Evolutionary conservation across 2,113 vertebrate species (phyloP), one percentile per base, ranked within the genome.

Genomic region (Onychostoma macrolepis): DNA sequence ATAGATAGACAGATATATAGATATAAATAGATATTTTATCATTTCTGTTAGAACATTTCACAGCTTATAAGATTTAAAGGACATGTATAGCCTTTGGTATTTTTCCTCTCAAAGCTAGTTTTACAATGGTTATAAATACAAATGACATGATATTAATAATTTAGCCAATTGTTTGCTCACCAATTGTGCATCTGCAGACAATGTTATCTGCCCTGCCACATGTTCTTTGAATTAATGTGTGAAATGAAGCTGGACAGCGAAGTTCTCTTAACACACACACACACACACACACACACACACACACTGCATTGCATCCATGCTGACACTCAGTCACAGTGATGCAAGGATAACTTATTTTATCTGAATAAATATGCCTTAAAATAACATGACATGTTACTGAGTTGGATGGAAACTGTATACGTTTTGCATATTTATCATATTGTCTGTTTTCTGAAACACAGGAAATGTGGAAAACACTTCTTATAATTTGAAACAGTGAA

Each of bases 211-310:
- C 38, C 9, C 30, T 58, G 26, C 56, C 38, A 56, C 61, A 58
- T 33, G 75, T 53, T 58, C 41, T 63, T 56, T 36, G 65, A 6
- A n/a, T 45, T 87, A 79, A 85, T 53, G 69, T 24, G 75, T 48
- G 56, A 78, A 48, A 78, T 69, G 41, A 85, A 67, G 75, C 58
- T 8, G 28, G 8, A 33, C 81, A 72, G 15, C 53, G 69, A 82
- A 74, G 78, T 48, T 83, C 38, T 11, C 2, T 10, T 17, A 69
- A 30, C 63, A 17, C 63, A 30, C 26, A 43, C 71, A 43, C 38
- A 53, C 74, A 67, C 36, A 79, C 56, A 77, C 48, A 83, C 81
- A 50, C 36, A 72, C 82, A 56, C 45, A 26, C 63, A 15, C 43
- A 30, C 19, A 17, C 45, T 11, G 11, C 45, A 53, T 17, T 86